These are phyloP conservation scores for Cydia splendana DNA, from an alignment of 1,140 invertebrate genomes.

Conservation along the genomic window DNA sequence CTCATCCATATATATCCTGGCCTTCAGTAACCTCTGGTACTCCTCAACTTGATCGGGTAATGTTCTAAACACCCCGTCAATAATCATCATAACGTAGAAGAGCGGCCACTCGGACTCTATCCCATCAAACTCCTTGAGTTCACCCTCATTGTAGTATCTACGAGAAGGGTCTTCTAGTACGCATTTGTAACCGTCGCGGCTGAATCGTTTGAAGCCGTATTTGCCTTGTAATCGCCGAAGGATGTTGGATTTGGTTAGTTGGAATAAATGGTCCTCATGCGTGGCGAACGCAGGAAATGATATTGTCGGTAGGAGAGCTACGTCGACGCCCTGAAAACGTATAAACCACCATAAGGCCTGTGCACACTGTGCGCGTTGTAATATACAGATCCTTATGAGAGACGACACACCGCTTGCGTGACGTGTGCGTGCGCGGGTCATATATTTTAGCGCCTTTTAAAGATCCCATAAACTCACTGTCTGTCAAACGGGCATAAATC, in stretches of 20 bases:
- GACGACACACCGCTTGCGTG: no score
- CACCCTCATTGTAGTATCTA: slow-evolving; percentile 84
- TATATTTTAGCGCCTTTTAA: no score
- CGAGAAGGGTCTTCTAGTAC: slow-evolving; percentile 90
- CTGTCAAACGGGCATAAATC: no score
- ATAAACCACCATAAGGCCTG: not conserved
- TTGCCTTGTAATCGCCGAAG: slow-evolving; percentile 91
- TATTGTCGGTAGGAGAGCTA: slow-evolving; percentile 93
- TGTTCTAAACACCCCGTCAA: slow-evolving; percentile 95
- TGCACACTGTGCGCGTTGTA: no score
- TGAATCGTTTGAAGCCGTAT: slow-evolving; percentile 96
- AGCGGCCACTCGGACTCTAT: slow-evolving; percentile 99
- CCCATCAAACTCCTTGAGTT: slow-evolving; percentile 94
- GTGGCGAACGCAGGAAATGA: slow-evolving; percentile 99
- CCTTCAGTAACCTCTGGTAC: slow-evolving; percentile 92
- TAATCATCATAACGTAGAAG: slow-evolving; percentile 97
- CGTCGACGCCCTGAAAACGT: slow-evolving; percentile 89
- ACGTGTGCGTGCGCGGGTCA: no score
- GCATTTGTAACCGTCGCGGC: slow-evolving; percentile 97
- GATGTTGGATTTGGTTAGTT: slow-evolving; percentile 93
- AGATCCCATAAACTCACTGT: no score
- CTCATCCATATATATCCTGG: slow-evolving; percentile 87
- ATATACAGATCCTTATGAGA: no score
- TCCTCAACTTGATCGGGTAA: slow-evolving; percentile 95
- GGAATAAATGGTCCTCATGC: slow-evolving; percentile 94